Evolutionary conservation across 2,888 invertebrate species (phyloP).

Genomic region (Dynastes hyllus): DNA sequence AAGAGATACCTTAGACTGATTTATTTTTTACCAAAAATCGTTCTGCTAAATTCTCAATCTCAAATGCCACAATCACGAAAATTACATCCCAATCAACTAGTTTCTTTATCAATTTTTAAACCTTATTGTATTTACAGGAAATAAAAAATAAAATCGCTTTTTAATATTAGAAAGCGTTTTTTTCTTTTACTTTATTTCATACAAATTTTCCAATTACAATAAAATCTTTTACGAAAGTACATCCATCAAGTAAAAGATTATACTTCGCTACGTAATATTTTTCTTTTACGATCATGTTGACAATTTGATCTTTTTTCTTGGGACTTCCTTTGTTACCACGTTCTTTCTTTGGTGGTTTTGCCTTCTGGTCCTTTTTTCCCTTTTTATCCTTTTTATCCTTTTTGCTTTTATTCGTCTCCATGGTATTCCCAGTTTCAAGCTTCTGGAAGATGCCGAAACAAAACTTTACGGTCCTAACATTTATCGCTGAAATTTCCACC

Average conservation of each 20-base stretch:
- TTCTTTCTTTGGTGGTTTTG: background rate
- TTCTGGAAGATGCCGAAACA: slow-evolving; percentile 42
- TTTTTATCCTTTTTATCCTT: slow-evolving; percentile 49
- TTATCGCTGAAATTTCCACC: slow-evolving; percentile 33
- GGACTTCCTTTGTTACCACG: too few species aligned
- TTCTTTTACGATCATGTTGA: too few species aligned
- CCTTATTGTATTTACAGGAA: background rate
- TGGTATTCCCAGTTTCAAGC: background rate
- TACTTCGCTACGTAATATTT: slow-evolving; percentile 59
- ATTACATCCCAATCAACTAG: too few species aligned
- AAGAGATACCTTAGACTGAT: too few species aligned
- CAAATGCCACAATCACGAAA: too few species aligned
- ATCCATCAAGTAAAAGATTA: slow-evolving; percentile 57
- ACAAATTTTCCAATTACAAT: slow-evolving; percentile 59
- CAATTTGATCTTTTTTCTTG: slow-evolving; percentile 13
- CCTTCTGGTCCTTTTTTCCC: slow-evolving; percentile 48
- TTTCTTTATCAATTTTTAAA: background rate
- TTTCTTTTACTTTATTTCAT: slow-evolving; percentile 15
- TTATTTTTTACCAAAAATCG: too few species aligned
- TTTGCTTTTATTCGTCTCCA: slow-evolving; percentile 38
- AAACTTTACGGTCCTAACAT: slow-evolving; percentile 52
- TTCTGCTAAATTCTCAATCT: too few species aligned
- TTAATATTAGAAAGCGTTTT: background rate
- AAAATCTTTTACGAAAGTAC: slow-evolving; percentile 58
- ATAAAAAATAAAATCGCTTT: background rate